Base-by-base conservation (phyloP, 2,888 invertebrate genomes). In the Agrochola macilenta region DNA sequence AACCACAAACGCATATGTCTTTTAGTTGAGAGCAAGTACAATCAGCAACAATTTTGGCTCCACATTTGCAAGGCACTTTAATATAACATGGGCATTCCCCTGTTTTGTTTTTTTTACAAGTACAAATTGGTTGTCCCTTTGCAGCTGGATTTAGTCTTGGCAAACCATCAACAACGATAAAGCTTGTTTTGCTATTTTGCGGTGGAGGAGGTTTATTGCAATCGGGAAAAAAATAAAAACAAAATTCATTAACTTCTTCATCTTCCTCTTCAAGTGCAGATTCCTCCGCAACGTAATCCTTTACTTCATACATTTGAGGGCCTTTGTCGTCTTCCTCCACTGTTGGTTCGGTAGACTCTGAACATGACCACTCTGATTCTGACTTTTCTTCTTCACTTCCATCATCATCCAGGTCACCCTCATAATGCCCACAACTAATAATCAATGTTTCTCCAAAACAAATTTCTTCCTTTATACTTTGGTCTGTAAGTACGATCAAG, bases 381-480 rank as follows among this genome's bases (percentile, higher is more conserved):
- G 91, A 96, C 57, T 82, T 94, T 88, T 88, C 96, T 86, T 88
- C 93, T 7, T 39, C 82, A 58, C 86, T 92, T 2, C 26, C 39
- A 52, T 54, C 65, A 64, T 86, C 92, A 3, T 30, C n/a, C 20
- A 91, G 76, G 20, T 92, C 89, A 35, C 94, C 94, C 49, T 94
- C 95, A 82, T 91, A 90, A 86, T 97, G 96, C 14, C 97, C 94
- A 85, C 96, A 97, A 89, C 97, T 97, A 71, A 97, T 94, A 69
- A 97, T 88, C 66, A 97, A 90, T 9, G 95, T 95, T 93, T 97
- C 97, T 43, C 95, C 95, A 89, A 97, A 97, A 87, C 97, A 95
- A 86, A 97, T 85, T 83, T 96, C 92, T 84, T 95, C 91, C 87
- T 97, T 97, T 52, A 97, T 84, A 54, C 92, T 90, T 63, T 96